Conservation (phyloP, 2,113 vertebrate genomes). For the Etheostoma cragini region DNA sequence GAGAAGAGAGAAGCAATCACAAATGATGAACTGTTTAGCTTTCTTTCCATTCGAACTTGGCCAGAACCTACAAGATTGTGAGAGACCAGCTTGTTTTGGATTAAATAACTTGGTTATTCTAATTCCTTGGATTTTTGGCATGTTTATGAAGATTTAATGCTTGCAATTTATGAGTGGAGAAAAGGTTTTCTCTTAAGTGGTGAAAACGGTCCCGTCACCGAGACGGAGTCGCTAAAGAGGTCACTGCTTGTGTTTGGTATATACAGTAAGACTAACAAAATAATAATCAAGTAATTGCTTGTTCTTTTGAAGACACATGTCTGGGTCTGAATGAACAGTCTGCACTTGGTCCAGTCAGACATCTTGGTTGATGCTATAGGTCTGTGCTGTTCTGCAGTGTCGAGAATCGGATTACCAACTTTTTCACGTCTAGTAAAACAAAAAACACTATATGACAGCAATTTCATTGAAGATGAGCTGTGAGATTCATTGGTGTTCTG, state of each 20-base stretch:
- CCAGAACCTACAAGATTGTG: no score
- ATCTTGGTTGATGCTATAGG: background rate
- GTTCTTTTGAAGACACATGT: background rate
- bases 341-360: background rate
- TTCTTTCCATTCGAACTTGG: no score
- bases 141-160: no score
- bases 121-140: no score
- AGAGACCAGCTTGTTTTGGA: no score
- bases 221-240: no score
- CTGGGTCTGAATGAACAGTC: slow-evolving; percentile 1
- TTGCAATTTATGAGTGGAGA: no score
- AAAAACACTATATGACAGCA: slow-evolving; percentile 1
- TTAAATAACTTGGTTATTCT: no score
- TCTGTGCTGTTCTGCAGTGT: background rate
- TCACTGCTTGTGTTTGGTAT: background rate
- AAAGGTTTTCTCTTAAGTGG: no score
- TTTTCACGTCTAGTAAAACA: background rate
- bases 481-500: slow-evolving; percentile 4
- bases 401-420: background rate
- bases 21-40: no score
- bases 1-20: no score
- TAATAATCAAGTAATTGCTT: background rate
- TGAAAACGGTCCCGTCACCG: no score
- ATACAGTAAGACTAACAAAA: background rate
- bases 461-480: background rate